Conservation (phyloP, 2,113 vertebrate genomes). For the Podarcis raffonei region DNA sequence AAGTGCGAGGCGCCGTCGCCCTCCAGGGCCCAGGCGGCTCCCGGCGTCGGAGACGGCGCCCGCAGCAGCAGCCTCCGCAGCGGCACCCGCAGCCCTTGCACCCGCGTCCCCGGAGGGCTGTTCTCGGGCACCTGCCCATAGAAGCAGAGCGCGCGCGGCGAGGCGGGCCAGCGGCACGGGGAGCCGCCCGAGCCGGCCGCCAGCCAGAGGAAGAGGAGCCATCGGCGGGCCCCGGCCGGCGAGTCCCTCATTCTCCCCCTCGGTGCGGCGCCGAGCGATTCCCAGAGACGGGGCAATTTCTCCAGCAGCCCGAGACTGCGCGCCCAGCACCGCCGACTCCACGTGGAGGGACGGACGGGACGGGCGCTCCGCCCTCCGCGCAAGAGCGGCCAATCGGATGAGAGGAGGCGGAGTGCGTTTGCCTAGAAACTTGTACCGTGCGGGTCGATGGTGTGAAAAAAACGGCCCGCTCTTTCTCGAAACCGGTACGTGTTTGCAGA, state of each 20-base stretch:
- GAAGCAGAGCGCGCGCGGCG: conserved; percentile 4
- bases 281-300: too few relatives aligned
- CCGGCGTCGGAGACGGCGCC: neutral
- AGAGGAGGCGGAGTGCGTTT: neutral
- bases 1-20: conserved; percentile 34
- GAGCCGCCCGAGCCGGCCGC: neutral
- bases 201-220: neutral
- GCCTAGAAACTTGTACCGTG: too few relatives aligned
- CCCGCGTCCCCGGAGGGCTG: conserved; percentile 49
- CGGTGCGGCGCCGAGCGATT: fast-evolving
- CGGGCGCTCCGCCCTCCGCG: neutral
- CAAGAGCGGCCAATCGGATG: neutral
- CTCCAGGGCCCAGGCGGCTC: conserved; percentile 36
- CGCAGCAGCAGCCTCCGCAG: conserved; percentile 23
- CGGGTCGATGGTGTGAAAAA: too few relatives aligned
- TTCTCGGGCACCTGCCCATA: conserved; percentile 52
- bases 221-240: neutral
- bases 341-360: neutral
- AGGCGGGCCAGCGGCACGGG: neutral
- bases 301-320: fast-evolving
- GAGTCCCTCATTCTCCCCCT: neutral
- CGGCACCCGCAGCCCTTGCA: conserved; percentile 42
- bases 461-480: too few relatives aligned
- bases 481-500: too few relatives aligned
- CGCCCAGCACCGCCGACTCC: neutral